Evolutionary conservation across 2,797 vertebrate genomes (phyloP).

Genomic region (Acanthis flammea): DNA sequence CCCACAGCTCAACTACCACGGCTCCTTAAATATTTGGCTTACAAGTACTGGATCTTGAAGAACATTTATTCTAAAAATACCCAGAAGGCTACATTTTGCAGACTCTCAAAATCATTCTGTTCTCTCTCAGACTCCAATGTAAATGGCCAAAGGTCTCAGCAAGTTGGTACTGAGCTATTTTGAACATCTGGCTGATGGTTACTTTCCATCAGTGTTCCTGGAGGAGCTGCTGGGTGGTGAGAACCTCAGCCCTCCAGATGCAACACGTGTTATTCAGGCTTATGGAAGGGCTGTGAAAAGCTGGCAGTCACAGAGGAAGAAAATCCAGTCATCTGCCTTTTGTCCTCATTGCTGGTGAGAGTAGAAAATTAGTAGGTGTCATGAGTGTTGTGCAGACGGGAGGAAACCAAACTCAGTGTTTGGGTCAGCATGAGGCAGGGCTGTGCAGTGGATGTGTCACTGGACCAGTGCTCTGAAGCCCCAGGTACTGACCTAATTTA

Average conservation of each 20-base stretch:
- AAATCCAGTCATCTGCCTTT: conserved; percentile 27
- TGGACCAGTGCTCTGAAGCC: neutral
- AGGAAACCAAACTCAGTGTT: neutral
- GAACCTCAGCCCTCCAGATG: neutral
- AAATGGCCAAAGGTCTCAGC: neutral
- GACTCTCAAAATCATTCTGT: neutral
- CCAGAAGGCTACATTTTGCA: neutral
- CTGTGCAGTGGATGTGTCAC: neutral
- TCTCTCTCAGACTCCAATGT: neutral
- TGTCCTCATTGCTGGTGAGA: neutral
- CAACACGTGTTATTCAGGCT: neutral
- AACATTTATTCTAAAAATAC: neutral
- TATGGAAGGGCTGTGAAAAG: neutral
- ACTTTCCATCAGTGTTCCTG: neutral
- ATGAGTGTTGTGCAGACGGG: neutral
- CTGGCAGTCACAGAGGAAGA: neutral
- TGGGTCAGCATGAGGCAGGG: neutral
- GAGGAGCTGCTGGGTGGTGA: neutral
- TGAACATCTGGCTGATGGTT: neutral
- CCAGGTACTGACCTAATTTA: neutral
- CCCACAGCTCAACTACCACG: neutral
- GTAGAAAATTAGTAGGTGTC: neutral
- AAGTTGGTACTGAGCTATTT: neutral
- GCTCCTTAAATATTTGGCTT: neutral
- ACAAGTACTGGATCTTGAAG: neutral